Percentiles rank a stretch among this genome's conserved stretches.
Conservation (phyloP, 2,888 invertebrate species). For the Apodemia zela region DNA sequence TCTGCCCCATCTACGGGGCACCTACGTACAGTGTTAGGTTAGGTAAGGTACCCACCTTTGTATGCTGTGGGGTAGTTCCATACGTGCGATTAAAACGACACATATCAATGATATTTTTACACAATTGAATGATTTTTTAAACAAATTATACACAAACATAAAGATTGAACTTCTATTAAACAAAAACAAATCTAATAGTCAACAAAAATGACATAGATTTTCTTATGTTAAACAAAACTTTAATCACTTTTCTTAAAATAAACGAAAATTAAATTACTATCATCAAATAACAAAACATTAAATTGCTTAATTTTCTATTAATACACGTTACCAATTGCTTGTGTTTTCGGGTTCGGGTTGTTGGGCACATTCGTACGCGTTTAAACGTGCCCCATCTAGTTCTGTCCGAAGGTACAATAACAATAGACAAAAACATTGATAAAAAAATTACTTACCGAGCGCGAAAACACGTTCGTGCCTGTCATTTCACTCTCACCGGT, state of each 20-base stretch:
- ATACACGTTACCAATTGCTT: conserved; percentile 29
- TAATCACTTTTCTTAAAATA: conserved; percentile 17
- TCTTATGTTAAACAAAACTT: conserved; percentile 14
- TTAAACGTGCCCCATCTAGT: conserved; percentile 12
- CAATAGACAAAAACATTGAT: conserved; percentile 7
- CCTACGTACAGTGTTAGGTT: not conserved
- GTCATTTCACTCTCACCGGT: conserved; percentile 15
- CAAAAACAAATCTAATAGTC: conserved; percentile 12
- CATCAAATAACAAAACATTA: conserved; percentile 7
- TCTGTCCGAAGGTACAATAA: conserved; percentile 9
- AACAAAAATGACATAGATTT: conserved; percentile 15
- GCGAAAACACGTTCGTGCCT: conserved; percentile 18
- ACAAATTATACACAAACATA: conserved; percentile 12
- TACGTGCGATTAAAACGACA: not conserved
- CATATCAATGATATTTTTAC: not conserved
- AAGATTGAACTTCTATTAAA: conserved; percentile 11
- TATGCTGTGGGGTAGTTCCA: not conserved
- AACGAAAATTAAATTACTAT: conserved; percentile 17
- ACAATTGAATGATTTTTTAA: not conserved
- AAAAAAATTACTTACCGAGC: conserved; percentile 19
- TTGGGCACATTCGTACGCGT: conserved; percentile 6
- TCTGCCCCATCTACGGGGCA: conserved; percentile 13
- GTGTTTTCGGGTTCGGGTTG: no score
- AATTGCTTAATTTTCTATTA: conserved; percentile 28
- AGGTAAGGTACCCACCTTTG: conserved; percentile 15